Evolutionary conservation across 1,140 invertebrate species (phyloP), one percentile per base, ranked within the genome.

Genomic region (Aleiodes sp.): DNA sequence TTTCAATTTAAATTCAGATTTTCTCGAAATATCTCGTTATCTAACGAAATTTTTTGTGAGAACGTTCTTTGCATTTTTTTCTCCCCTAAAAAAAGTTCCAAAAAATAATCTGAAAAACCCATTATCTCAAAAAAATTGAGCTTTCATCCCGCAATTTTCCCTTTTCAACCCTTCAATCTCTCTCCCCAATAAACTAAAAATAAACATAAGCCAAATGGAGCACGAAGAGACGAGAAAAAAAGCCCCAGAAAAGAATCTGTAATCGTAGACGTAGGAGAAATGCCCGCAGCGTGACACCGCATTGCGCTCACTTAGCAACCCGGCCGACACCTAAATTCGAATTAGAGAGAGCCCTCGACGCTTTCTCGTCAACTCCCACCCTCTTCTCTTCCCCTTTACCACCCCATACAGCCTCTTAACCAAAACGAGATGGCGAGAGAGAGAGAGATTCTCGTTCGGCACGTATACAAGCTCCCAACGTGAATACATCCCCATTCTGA

Each of bases 241-340:
- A n/a, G n/a, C n/a, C n/a, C n/a, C n/a, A n/a, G n/a, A n/a, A n/a
- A n/a, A n/a, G n/a, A n/a, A n/a, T n/a, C n/a, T n/a, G n/a, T n/a
- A n/a, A 64, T 31, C 14, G 46, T 52, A 52, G 46, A 52, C 37
- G 57, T 33, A 67, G 65, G 41, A 31, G 68, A 62, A 79, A 77
- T 77, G 76, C 78, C 80, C 77, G 80, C 81, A 82, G 79, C 77
- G 76, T 81, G 78, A 80, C 82, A 83, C 82, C 80, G 82, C 81
- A 83, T 80, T 83, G 82, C 82, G 79, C 79, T 80, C 81, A 82
- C 81, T 82, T 82, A 80, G 78, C 76, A 80, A 81, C 76, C 80
- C 81, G 71, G 72, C 76, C 81, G 75, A 82, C 81, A 82, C 79
- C 82, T 83, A 83, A 82, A 83, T 81, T 78, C 80, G 82, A 82